Conservation (phyloP, 2,888 invertebrate species). For the Nemoura dubitans region DNA sequence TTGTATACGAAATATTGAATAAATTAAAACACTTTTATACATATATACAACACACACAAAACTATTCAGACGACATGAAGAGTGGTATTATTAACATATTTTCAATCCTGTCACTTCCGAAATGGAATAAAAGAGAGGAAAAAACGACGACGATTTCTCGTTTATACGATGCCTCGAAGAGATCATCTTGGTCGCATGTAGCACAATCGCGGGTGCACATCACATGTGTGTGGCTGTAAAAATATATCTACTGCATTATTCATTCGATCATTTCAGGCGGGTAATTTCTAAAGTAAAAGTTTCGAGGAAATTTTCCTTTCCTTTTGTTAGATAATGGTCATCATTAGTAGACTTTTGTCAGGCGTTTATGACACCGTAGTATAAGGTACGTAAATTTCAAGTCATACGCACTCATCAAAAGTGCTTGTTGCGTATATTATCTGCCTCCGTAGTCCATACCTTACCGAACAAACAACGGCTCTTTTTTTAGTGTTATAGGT, state of each 20-base stretch:
- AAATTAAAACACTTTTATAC: neutral
- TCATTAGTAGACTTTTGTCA: neutral
- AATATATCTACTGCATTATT: neutral
- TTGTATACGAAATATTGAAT: neutral
- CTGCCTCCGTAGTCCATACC: neutral
- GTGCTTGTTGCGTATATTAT: neutral
- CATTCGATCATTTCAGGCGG: neutral
- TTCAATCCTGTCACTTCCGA: neutral
- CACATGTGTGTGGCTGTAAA: neutral
- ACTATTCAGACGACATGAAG: neutral
- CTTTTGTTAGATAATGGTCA: neutral
- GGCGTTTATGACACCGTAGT: neutral
- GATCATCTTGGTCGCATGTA: neutral
- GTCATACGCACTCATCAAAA: neutral
- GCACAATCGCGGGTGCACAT: neutral
- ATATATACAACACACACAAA: neutral
- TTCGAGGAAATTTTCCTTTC: neutral
- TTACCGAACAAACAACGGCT: neutral
- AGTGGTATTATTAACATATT: neutral
- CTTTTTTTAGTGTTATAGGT: neutral
- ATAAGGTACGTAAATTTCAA: no score
- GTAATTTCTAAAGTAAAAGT: constrained; percentile 7
- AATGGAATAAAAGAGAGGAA: neutral
- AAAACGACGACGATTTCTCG: neutral
- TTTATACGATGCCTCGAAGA: neutral